phyloP scores from a whole-genome alignment of 1,140 invertebrate species.

The Diachasmimorpha longicaudata region DNA sequence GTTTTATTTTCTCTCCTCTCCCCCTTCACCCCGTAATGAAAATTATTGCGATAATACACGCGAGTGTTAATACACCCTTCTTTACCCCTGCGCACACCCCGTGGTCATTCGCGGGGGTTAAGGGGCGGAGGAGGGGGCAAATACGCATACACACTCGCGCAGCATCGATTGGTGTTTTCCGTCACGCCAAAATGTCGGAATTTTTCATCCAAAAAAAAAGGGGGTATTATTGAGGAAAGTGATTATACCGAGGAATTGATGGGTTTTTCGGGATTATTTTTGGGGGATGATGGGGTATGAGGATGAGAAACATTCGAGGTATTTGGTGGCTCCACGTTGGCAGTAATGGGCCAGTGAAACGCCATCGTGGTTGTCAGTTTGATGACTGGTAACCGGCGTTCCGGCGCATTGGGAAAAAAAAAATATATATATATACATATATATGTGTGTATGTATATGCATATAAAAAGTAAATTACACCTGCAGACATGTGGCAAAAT shows the following conservation, averaged over 20 bases:
- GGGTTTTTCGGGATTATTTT: too few species aligned
- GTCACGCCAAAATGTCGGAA: constrained; percentile 12
- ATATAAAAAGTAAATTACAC: neutral
- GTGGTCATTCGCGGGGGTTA: neutral
- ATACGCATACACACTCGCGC: neutral
- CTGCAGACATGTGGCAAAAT: too few species aligned
- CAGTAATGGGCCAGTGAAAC: neutral
- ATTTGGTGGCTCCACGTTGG: neutral
- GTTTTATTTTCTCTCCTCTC: too few species aligned
- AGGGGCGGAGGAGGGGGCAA: neutral
- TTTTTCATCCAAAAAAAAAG: neutral
- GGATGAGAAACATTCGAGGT: too few species aligned
- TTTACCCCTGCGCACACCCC: constrained; percentile 1
- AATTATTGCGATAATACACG: neutral
- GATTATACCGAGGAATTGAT: too few species aligned
- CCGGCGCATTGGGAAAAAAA: neutral
- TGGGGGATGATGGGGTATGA: too few species aligned
- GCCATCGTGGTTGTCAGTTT: neutral
- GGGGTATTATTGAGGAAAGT: neutral
- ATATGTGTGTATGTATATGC: too few species aligned
- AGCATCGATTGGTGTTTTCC: neutral
- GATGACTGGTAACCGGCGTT: neutral
- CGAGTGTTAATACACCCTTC: neutral
- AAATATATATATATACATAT: too few species aligned
- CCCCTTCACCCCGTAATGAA: neutral